A percentile compares a stretch with the other conserved stretches of the same genome.
Conservation (phyloP, 2,888 invertebrate genomes). For the Acrobeloides nanus region DNA sequence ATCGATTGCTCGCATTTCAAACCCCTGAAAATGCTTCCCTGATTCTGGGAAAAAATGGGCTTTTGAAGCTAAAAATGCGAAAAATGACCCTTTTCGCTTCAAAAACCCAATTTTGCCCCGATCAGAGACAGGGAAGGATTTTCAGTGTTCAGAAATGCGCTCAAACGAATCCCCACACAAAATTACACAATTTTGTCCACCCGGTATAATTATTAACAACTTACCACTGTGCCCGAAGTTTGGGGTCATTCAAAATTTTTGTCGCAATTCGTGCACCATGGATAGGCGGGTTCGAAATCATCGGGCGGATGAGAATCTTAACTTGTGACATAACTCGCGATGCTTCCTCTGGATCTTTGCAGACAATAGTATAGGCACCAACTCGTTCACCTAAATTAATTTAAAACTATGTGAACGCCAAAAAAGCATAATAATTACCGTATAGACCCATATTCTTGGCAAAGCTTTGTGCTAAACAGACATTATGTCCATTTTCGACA, state of each 20-base stretch:
- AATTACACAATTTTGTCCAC: neutral
- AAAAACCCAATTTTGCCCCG: conserved; percentile 5
- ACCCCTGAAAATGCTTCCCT: no score
- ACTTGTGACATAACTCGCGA: conserved; percentile 64
- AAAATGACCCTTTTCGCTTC: conserved; percentile 1
- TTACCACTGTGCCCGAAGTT: conserved; percentile 64
- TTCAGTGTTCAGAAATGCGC: neutral
- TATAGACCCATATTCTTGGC: conserved; percentile 93
- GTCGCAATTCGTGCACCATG: conserved; percentile 81
- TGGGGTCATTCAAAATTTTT: conserved; percentile 70
- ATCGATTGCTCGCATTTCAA: no score
- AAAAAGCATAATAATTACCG: conserved; percentile 56
- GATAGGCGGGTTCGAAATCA: conserved; percentile 95
- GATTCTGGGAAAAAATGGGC: no score
- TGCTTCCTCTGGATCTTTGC: conserved; percentile 71
- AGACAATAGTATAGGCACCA: conserved; percentile 78
- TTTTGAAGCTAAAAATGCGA: conserved; percentile 7
- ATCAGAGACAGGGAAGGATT: neutral
- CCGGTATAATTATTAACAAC: neutral
- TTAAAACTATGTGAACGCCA: conserved; percentile 64
- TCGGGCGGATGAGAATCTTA: conserved; percentile 77
- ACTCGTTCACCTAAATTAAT: conserved; percentile 30
- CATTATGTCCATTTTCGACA: conserved; percentile 75
- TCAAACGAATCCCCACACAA: conserved; percentile 1
- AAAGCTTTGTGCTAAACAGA: conserved; percentile 83